phyloP scores from a whole-genome alignment of 1,140 invertebrate species.

The Scaptomyza graminum region DNA sequence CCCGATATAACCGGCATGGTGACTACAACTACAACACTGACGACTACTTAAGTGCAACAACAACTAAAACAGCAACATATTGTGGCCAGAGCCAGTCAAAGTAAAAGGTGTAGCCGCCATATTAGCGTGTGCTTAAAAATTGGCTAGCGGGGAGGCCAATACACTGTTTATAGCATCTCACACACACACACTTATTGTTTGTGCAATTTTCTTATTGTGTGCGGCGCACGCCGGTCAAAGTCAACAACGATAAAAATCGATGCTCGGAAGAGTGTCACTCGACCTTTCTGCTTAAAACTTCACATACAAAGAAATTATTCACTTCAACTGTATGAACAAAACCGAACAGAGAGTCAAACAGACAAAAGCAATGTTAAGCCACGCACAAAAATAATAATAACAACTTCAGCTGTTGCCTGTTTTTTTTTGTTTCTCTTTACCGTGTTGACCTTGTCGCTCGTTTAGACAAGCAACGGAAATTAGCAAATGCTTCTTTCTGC shows the following conservation, averaged over 20 bases:
- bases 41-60: slow-evolving; percentile 36
- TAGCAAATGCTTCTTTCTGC: slow-evolving; percentile 66
- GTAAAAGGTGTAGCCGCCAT: slow-evolving; percentile 77
- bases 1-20: slow-evolving; percentile 76
- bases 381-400: slow-evolving; percentile 33
- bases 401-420: slow-evolving; percentile 6
- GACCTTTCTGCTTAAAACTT: slow-evolving; percentile 61
- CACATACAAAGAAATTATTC: slow-evolving; percentile 72
- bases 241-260: slow-evolving; percentile 59
- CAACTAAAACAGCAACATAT: slow-evolving; percentile 15
- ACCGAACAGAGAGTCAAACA: background rate
- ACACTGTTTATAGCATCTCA: slow-evolving; percentile 66
- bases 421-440: slow-evolving; percentile 57
- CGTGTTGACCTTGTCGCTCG: slow-evolving; percentile 71
- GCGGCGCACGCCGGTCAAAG: slow-evolving; percentile 61
- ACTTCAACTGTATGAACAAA: slow-evolving; percentile 35
- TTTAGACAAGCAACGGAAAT: slow-evolving; percentile 66
- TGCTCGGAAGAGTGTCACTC: slow-evolving; percentile 74
- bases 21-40: slow-evolving; percentile 28
- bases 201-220: slow-evolving; percentile 50
- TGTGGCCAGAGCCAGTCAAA: slow-evolving; percentile 46
- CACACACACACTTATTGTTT: slow-evolving; percentile 36
- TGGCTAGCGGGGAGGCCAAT: slow-evolving; percentile 75
- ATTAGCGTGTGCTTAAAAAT: slow-evolving; percentile 69
- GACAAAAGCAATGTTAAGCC: slow-evolving; percentile 32